Conservation (phyloP, 2,888 invertebrate species). For the Steinernema carpocapsae region DNA sequence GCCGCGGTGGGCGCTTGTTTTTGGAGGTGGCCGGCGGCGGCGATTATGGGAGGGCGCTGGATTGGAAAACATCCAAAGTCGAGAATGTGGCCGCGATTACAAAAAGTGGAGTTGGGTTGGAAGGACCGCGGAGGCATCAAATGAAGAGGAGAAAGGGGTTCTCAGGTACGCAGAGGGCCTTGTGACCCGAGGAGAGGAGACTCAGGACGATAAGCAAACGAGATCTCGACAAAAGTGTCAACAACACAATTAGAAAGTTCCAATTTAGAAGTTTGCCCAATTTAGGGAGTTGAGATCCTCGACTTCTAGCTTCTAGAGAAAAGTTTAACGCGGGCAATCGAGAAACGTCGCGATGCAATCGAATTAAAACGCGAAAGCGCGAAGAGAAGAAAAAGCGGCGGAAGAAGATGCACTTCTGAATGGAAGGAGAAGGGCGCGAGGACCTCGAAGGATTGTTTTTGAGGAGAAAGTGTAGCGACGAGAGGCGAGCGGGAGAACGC, state of each 20-base stretch:
- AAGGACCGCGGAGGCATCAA: no score
- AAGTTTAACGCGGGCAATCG: slow-evolving; percentile 17
- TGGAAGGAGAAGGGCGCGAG: neutral
- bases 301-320: neutral
- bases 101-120: no score
- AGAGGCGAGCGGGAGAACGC: no score
- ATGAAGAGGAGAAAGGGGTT: no score
- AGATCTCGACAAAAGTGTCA: no score
- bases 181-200: no score
- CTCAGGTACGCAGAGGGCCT: no score
- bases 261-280: neutral
- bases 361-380: slow-evolving; percentile 20
- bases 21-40: slow-evolving; percentile 1
- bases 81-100: neutral
- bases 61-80: slow-evolving; percentile 15
- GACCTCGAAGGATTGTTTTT: slow-evolving; percentile 13
- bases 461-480: neutral
- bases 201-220: no score
- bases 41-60: slow-evolving; percentile 1
- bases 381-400: slow-evolving; percentile 3
- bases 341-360: neutral
- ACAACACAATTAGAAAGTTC: neutral
- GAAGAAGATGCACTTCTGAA: slow-evolving; percentile 26
- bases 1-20: neutral
- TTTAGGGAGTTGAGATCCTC: neutral